Evolutionary conservation across 2,888 invertebrate genomes (phyloP).

Genomic region (Sphecodes monilicornis): DNA sequence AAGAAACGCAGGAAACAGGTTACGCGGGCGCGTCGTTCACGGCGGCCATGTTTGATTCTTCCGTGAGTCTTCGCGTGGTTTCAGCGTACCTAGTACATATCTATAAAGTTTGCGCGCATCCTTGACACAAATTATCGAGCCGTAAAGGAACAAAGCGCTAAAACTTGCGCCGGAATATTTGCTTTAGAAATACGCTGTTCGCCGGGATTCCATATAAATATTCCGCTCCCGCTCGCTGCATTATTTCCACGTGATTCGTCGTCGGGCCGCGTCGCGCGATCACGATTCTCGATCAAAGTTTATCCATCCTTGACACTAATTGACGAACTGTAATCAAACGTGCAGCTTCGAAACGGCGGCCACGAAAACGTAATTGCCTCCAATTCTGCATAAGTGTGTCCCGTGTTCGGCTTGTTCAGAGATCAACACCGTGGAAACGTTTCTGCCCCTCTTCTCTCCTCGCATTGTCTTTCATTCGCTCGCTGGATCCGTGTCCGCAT

Average conservation of each 20-base stretch:
- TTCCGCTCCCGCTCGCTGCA: slow-evolving; percentile 36
- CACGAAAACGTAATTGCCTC: slow-evolving; percentile 33
- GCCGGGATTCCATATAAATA: slow-evolving; percentile 38
- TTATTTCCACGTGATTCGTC: slow-evolving; percentile 47
- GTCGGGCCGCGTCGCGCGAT: slow-evolving; percentile 14
- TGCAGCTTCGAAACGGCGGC: slow-evolving; percentile 20
- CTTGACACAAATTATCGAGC: slow-evolving; percentile 43
- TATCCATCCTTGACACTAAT: slow-evolving; percentile 68
- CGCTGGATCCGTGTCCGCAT: not conserved
- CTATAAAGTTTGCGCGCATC: slow-evolving; percentile 32
- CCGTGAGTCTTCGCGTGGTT: not conserved
- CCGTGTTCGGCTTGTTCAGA: not conserved
- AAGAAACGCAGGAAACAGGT: not conserved
- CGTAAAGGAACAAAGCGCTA: slow-evolving; percentile 36
- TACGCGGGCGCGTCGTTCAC: not conserved
- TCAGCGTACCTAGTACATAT: slow-evolving; percentile 13
- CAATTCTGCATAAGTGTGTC: slow-evolving; percentile 8
- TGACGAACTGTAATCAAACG: slow-evolving; percentile 52
- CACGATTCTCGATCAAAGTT: slow-evolving; percentile 50
- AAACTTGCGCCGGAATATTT: slow-evolving; percentile 35
- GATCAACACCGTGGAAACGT: slow-evolving; percentile 29
- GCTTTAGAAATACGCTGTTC: slow-evolving; percentile 18
- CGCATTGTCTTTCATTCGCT: not conserved
- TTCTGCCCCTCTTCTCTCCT: not conserved
- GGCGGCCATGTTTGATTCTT: slow-evolving; percentile 10